phyloP scores from a whole-genome alignment of 2,113 vertebrate genomes.

The Paralichthys olivaceus region DNA sequence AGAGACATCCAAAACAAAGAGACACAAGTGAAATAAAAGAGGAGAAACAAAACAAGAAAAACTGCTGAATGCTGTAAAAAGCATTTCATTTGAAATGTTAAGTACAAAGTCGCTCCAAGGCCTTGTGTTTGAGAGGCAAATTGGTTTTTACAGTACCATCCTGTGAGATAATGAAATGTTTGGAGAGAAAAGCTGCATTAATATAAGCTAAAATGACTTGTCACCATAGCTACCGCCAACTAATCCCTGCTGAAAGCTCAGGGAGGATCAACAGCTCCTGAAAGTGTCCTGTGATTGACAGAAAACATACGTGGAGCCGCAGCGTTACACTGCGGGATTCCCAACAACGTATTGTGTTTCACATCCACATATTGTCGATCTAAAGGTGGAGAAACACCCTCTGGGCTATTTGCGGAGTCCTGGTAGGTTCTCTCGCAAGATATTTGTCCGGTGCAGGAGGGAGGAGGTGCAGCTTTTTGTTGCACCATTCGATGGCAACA shows the following conservation, averaged over 20 bases:
- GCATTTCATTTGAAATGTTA: conserved; percentile 41
- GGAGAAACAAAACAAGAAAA: background rate
- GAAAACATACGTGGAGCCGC: conserved; percentile 40
- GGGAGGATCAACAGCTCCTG: conserved; percentile 36
- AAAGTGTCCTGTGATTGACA: conserved; percentile 63
- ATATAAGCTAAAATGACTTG: conserved; percentile 74
- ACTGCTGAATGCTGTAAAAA: conserved; percentile 4
- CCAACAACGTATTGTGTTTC: background rate
- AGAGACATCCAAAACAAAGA: background rate
- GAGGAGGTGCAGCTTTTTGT: conserved; percentile 34
- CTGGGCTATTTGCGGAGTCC: background rate
- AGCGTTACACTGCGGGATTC: background rate
- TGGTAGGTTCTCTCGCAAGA: background rate
- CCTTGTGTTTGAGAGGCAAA: conserved; percentile 34
- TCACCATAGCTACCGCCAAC: conserved; percentile 77
- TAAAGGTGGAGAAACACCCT: background rate
- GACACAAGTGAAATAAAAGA: conserved; percentile 3
- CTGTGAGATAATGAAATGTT: conserved; percentile 69
- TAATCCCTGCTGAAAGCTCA: conserved; percentile 68
- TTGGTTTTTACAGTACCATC: conserved; percentile 53
- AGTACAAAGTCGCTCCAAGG: conserved; percentile 19
- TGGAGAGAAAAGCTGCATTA: conserved; percentile 61
- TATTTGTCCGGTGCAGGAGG: conserved; percentile 12
- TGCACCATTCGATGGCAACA: conserved; percentile 11
- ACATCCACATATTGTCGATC: background rate